Percentiles rank a stretch among this genome's conserved stretches.
Conservation (phyloP, 2,113 vertebrate genomes). For the Periophthalmus modestus region DNA sequence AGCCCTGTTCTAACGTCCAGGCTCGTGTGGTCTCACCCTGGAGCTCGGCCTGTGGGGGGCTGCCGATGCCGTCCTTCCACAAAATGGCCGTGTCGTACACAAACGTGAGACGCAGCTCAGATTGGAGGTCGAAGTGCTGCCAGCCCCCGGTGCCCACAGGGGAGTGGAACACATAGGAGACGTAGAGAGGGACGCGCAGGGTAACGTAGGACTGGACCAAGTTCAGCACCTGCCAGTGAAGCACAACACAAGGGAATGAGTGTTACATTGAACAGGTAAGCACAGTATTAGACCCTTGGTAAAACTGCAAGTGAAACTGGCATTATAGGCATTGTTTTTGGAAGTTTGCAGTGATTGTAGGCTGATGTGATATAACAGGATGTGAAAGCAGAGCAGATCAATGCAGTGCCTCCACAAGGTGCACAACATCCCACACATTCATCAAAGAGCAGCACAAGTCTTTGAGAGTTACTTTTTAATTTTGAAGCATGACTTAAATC, state of each 20-base stretch:
- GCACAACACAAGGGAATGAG: not conserved
- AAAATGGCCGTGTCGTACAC: slow-evolving; percentile 97
- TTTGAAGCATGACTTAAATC: not conserved
- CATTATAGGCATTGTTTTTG: slow-evolving; percentile 1
- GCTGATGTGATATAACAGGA: slow-evolving; percentile 36
- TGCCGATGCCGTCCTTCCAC: slow-evolving; percentile 91
- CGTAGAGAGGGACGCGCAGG: slow-evolving; percentile 88
- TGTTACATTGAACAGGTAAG: not conserved
- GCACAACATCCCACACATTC: slow-evolving; percentile 47
- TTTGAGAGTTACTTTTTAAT: slow-evolving; percentile 5
- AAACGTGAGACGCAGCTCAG: slow-evolving; percentile 91
- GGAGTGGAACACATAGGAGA: slow-evolving; percentile 94
- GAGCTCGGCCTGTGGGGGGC: slow-evolving; percentile 89
- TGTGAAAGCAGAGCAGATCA: slow-evolving; percentile 45
- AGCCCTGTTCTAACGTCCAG: not conserved
- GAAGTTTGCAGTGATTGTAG: slow-evolving; percentile 17
- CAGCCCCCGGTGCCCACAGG: slow-evolving; percentile 86
- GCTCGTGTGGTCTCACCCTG: slow-evolving; percentile 76
- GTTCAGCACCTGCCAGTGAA: slow-evolving; percentile 84
- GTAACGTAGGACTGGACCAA: slow-evolving; percentile 95
- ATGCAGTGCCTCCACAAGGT: slow-evolving; percentile 40
- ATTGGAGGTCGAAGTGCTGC: slow-evolving; percentile 95
- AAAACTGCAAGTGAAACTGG: not conserved
- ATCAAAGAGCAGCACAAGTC: slow-evolving; percentile 30
- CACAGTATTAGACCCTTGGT: not conserved